Base-by-base conservation (phyloP, 2,113 vertebrate genomes). In the Ailurus styani region DNA sequence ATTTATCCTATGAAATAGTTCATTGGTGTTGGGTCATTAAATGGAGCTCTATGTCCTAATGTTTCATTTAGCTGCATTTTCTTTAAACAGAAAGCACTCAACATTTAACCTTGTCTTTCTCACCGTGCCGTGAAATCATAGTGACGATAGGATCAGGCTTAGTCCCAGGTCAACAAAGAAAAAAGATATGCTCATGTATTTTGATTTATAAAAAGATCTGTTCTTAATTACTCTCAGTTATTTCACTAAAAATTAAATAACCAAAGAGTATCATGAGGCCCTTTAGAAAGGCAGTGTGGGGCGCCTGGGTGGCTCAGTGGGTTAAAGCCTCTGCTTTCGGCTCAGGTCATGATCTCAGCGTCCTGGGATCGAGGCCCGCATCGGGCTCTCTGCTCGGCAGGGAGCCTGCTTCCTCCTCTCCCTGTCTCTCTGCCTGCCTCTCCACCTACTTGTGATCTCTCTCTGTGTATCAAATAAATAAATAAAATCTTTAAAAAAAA, bases 141-240 rank as follows among this genome's bases (percentile, higher is more conserved):
- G 45, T 87, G 14, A 82, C 42, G n/a, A 72, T 86, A 7, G 83
- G 52, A 57, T 62, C 42, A 94, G 57, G 70, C 29, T 14, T 45
- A 25, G 31, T 68, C 14, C 50, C 9, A 60, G 40, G 15, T 85
- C 84, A 87, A 7, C 57, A 13, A 87, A 52, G 64, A 77, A 84
- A 90, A 47, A 29, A 66, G 82, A 64, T 57, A 47, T 23, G 37
- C 55, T 88, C 45, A 64, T 18, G 0, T 84, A 42, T 86, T 92
- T 93, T 90, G 12, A 93, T 93, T 89, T 93, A 40, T 57, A 78
- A 55, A 55, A 42, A 50, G 13, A 70, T 31, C 29, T 60, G 15
- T 77, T 91, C 77, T 77, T 96, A 84, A 72, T 82, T 93, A 77
- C 89, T 91, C 70, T 85, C n/a, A n/a, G 64, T 92, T 72, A 42